Conservation (phyloP, 2,797 vertebrate species). For the Psittacula derbiana region DNA sequence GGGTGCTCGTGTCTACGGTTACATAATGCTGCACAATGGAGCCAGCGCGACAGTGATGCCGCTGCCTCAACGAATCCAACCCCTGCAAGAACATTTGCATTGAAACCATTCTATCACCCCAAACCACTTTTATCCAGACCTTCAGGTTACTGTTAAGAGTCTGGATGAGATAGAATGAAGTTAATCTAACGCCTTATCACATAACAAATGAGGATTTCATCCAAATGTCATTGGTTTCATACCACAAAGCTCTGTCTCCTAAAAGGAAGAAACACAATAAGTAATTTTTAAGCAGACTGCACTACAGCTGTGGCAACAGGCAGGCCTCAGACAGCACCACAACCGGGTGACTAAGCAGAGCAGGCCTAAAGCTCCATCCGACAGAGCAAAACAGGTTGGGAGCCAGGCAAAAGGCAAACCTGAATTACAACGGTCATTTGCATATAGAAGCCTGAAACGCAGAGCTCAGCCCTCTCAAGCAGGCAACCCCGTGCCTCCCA, state of each 20-base stretch:
- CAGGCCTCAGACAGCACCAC: neutral
- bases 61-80: neutral
- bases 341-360: slow-evolving; percentile 10
- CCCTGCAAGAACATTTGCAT: neutral
- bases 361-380: neutral
- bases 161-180: fast-evolving
- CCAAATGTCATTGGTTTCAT: neutral
- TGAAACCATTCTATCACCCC: neutral
- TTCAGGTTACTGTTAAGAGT: fast-evolving
- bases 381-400: neutral
- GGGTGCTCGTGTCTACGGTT: neutral
- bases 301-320: neutral
- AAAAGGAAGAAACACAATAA: neutral
- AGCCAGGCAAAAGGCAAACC: neutral
- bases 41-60: neutral
- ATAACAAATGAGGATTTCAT: neutral
- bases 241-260: neutral
- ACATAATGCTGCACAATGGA: slow-evolving; percentile 16
- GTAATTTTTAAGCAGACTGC: neutral
- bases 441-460: neutral
- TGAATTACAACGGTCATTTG: neutral
- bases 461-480: neutral
- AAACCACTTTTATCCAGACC: fast-evolving
- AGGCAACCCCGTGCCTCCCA: neutral
- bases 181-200: neutral